Evolutionary conservation across 1,140 invertebrate genomes (phyloP), one percentile per base, ranked within the genome.

Genomic region (Sarcophaga bullata): DNA sequence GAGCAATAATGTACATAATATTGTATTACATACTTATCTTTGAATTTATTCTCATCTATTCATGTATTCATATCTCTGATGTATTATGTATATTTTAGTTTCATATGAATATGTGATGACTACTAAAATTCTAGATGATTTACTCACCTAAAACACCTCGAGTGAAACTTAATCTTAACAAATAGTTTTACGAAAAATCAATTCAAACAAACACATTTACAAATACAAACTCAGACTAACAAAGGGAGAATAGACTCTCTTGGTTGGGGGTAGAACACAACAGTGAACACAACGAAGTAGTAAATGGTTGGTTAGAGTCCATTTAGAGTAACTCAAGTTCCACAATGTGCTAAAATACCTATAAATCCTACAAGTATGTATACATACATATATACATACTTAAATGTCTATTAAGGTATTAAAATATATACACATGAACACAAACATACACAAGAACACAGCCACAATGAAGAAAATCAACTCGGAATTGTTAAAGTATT

Each of bases 231-330:
- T 7, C n/a, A 73, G 6, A 73, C 13, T 10, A 13, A 46, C 1
- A 10, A 46, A 6, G 11, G 15, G 15, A 13, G 6, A 13, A 13
- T 48, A 8, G 8, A 8, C 15, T 48, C 11, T 15, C 25, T 13
- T 15, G 9, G 52, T 54, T 11, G n/a, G 62, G 7, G 17, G 19
- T 9, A 17, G 8, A 25, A 25, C n/a, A 25, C 9, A 72, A 25
- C 19, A 25, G 62, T 19, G n/a, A n/a, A n/a, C n/a, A n/a, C n/a
- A n/a, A 72, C 37, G 37, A 9, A 72, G 17, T n/a, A 76, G 13
- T 76, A 76, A 76, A 76, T 76, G 73, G 46, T 76, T 73, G 73
- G 73, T 73, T 76, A 76, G 73, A 76, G 73, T 76, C 73, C 73
- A 49, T 76, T 76, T 48, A 76, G 48, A 76, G 73, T 7, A 76